phyloP scores from a whole-genome alignment of 2,113 vertebrate genomes.

The Hypanus sabinus region DNA sequence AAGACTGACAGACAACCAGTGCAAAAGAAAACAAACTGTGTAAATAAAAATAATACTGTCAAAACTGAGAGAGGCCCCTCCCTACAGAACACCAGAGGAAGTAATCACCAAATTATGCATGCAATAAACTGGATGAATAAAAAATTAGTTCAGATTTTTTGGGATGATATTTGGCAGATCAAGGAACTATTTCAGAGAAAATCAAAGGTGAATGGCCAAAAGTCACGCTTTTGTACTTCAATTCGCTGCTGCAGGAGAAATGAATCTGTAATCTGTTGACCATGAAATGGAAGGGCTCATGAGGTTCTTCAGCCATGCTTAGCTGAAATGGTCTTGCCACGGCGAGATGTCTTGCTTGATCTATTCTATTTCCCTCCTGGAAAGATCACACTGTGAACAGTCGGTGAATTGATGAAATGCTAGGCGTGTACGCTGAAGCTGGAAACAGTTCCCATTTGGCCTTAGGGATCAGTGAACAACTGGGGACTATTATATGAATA shows the following conservation, averaged over 20 bases:
- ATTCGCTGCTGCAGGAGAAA: background rate
- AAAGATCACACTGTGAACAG: constrained; percentile 1
- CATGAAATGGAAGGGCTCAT: background rate
- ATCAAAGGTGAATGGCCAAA: background rate
- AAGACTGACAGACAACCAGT: too few species aligned
- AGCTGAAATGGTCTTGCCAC: background rate
- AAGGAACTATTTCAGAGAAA: background rate
- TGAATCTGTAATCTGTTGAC: background rate
- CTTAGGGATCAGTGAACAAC: background rate
- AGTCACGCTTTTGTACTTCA: background rate
- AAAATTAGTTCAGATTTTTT: background rate
- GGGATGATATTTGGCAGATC: background rate
- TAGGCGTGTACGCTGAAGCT: background rate
- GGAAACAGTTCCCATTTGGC: background rate
- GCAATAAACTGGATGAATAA: too few species aligned
- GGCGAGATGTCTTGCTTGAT: background rate
- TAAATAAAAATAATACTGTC: too few species aligned
- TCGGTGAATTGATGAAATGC: background rate
- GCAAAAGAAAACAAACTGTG: too few species aligned
- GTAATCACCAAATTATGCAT: background rate
- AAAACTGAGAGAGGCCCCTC: too few species aligned
- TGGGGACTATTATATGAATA: background rate
- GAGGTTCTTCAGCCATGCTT: background rate
- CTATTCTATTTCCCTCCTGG: background rate
- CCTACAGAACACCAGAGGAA: background rate